A percentile compares a stretch with the other conserved stretches of the same genome.
These are phyloP conservation scores for Phylloscopus trochiloides DNA, from an alignment of 2,113 vertebrate species.

Conservation along the genomic window DNA sequence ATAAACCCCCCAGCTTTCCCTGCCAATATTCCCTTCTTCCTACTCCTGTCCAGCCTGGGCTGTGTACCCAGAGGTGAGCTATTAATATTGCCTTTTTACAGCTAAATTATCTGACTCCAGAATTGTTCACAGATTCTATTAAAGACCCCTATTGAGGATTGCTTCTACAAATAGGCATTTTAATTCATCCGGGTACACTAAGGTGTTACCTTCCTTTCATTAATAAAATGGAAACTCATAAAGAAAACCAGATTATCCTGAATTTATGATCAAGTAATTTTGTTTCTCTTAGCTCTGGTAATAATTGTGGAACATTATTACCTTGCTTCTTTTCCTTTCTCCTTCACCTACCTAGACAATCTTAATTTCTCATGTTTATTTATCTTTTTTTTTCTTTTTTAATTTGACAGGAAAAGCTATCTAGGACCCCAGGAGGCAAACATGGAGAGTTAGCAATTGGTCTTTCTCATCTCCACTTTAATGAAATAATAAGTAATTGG, in stretches of 20 bases:
- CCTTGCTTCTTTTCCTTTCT: slow-evolving; percentile 63
- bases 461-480: slow-evolving; percentile 74
- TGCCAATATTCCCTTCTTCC: slow-evolving; percentile 32
- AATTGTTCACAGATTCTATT: slow-evolving; percentile 81
- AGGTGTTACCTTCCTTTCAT: slow-evolving; percentile 82
- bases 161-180: slow-evolving; percentile 81
- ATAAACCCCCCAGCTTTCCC: neutral
- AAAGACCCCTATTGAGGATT: slow-evolving; percentile 81
- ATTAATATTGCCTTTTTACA: slow-evolving; percentile 80
- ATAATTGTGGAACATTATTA: slow-evolving; percentile 80
- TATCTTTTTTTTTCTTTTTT: slow-evolving; percentile 75
- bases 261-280: slow-evolving; percentile 85
- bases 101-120: slow-evolving; percentile 79
- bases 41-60: slow-evolving; percentile 63
- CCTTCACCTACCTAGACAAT: slow-evolving; percentile 71
- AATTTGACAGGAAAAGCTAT: slow-evolving; percentile 82
- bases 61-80: slow-evolving; percentile 74
- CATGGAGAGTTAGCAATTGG: slow-evolving; percentile 71
- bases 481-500: slow-evolving; percentile 83
- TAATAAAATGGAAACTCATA: slow-evolving; percentile 85
- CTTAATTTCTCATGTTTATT: slow-evolving; percentile 85
- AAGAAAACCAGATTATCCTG: slow-evolving; percentile 84
- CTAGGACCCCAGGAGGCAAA: slow-evolving; percentile 82
- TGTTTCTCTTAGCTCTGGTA: slow-evolving; percentile 80
- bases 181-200: slow-evolving; percentile 82